Evolutionary conservation across 2,888 invertebrate species (phyloP).

Genomic region (Blastobasis adustella): DNA sequence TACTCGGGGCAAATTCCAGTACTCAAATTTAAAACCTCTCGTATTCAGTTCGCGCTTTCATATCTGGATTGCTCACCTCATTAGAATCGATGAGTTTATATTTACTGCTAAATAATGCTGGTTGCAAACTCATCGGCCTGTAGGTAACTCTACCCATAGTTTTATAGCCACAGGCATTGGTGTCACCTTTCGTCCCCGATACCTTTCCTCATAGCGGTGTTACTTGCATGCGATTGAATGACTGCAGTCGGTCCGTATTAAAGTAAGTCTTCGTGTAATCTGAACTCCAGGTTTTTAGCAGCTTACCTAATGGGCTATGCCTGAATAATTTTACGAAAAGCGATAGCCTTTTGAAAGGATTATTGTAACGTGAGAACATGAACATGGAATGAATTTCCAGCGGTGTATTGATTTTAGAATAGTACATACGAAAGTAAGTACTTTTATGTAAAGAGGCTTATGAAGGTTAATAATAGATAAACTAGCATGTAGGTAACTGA

Average conservation of each 20-base stretch:
- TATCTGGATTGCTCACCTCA: no score
- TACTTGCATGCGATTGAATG: conserved; percentile 66
- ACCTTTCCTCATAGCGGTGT: conserved; percentile 52
- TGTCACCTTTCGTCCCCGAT: conserved; percentile 66
- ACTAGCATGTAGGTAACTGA: not conserved
- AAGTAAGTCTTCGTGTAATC: conserved; percentile 64
- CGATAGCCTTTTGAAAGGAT: conserved; percentile 26
- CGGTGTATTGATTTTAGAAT: no score
- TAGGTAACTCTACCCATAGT: conserved; percentile 17
- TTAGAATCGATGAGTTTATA: no score
- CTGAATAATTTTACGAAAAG: conserved; percentile 51
- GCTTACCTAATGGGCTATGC: conserved; percentile 56
- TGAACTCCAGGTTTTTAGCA: conserved; percentile 57
- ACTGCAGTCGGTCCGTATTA: conserved; percentile 59
- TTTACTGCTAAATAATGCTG: conserved; percentile 17
- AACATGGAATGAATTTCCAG: no score
- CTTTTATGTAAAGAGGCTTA: no score
- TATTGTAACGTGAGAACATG: conserved; percentile 7
- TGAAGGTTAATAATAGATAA: not conserved
- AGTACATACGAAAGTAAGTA: no score
- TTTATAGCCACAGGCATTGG: conserved; percentile 55
- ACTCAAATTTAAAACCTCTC: no score
- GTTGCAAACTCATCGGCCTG: conserved; percentile 15
- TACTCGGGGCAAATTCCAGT: no score
- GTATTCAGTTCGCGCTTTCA: no score